Percentiles rank a stretch among this genome's conserved stretches.
Evolutionary conservation across 2,113 vertebrate genomes (phyloP).

Genomic region (Megaptera novaeangliae): DNA sequence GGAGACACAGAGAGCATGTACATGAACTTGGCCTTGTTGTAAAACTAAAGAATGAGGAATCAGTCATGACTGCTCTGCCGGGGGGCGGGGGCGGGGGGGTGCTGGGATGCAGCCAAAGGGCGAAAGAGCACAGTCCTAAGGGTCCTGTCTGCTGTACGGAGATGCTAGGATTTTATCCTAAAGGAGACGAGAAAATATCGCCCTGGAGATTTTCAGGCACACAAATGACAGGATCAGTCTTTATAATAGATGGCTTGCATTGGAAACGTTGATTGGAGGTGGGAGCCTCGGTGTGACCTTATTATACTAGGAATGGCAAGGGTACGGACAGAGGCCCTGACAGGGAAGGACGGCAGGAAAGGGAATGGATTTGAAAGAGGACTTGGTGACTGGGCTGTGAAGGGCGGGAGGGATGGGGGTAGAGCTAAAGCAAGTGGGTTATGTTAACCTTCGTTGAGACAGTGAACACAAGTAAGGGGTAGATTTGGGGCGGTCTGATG

Average conservation of each 20-base stretch:
- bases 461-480: background rate
- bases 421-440: background rate
- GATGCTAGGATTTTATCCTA: background rate
- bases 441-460: background rate
- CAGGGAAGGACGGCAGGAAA: background rate
- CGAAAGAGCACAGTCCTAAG: background rate
- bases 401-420: accelerated
- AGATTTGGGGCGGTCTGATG: background rate
- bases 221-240: background rate
- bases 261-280: background rate
- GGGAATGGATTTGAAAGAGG: background rate
- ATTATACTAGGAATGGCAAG: background rate
- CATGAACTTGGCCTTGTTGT: no score
- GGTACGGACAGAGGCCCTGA: background rate
- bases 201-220: background rate
- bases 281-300: background rate
- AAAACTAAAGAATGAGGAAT: background rate
- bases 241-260: background rate
- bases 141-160: background rate
- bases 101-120: background rate
- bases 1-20: background rate
- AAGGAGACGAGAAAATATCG: background rate
- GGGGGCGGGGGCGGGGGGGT: no score
- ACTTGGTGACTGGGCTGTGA: background rate
- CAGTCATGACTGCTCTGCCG: background rate